Evolutionary conservation across 2,113 vertebrate genomes (phyloP), one percentile per base, ranked within the genome.

Genomic region (Festucalex cinctus): DNA sequence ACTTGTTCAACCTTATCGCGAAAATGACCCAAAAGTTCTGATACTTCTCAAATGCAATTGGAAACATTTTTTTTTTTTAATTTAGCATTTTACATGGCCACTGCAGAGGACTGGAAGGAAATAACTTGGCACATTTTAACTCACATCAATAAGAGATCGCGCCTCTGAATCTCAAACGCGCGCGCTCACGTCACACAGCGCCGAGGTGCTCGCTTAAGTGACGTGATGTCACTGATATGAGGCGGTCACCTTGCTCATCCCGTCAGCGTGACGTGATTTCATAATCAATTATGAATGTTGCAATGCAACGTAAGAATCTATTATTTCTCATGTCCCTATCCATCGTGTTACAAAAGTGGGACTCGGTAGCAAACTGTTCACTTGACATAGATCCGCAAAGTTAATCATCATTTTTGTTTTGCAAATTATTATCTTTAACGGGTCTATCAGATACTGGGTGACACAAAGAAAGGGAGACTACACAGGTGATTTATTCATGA

Each of bases 401-500:
- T 51, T 51, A 49, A n/a, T 49, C 9, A 51, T 22, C 8, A n/a
- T 51, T n/a, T n/a, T 51, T 14, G 35, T 58, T 19, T 59, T 17
- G 17, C 20, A 20, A 59, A n/a, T 3, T 1, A 35, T 5, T 44
- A 43, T 68, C 49, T 43, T 48, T 46, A 68, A 20, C n/a, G 58
- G n/a, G n/a, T 58, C 32, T 14, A 13, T n/a, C 51, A 69, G 66
- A 65, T 57, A 64, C 43, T 57, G 36, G 51, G 43, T 16, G 9
- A 66, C 32, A 26, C 32, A 26, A 59, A 32, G 39, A 36, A n/a
- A 46, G 19, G 68, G 68, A 65, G 9, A 35, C 58, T 9, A 1
- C 26, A 26, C 58, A 56, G n/a, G 35, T 69, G 19, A 48, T 65
- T 74, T 71, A 81, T 81, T 74, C 2, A 81, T 59, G 57, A 69